Evolutionary conservation across 1,140 invertebrate species (phyloP).

Genomic region (Pissodes strobi): DNA sequence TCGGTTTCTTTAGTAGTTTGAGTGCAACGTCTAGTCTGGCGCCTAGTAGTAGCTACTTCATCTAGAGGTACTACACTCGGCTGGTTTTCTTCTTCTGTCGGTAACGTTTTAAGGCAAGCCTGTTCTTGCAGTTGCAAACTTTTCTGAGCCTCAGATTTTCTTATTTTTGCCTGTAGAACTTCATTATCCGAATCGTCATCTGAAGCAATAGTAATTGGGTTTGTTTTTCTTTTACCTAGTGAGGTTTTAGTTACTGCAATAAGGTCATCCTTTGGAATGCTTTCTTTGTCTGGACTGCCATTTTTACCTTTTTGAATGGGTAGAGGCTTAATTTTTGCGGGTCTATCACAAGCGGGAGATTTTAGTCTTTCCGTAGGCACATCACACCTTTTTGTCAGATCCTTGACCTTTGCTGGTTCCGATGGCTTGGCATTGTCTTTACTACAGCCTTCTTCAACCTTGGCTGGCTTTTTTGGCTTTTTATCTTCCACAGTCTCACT

Average conservation of each 20-base stretch:
- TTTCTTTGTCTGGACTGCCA: background rate
- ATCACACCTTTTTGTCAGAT: background rate
- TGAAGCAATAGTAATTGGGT: background rate
- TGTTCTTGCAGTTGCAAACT: background rate
- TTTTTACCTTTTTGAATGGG: background rate
- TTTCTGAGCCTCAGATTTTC: constrained; percentile 2
- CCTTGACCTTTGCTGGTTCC: background rate
- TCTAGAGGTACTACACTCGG: too few relatives aligned
- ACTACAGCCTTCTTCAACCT: constrained; percentile 7
- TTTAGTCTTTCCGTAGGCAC: background rate
- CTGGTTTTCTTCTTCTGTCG: background rate
- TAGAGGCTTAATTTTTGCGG: background rate
- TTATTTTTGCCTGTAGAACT: constrained; percentile 21
- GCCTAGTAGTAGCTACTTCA: constrained; percentile 1
- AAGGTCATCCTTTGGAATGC: background rate
- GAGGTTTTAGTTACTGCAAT: background rate
- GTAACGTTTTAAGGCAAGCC: background rate
- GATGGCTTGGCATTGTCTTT: background rate
- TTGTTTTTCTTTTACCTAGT: background rate
- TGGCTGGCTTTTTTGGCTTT: constrained; percentile 31
- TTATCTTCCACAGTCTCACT: too few relatives aligned
- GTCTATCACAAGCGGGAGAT: background rate
- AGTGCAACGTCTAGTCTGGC: constrained; percentile 35
- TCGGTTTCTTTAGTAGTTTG: constrained; percentile 27
- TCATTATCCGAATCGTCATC: constrained; percentile 23